Base-by-base conservation (phyloP, 1,140 invertebrate genomes). In the Drosophila seguyi region DNA sequence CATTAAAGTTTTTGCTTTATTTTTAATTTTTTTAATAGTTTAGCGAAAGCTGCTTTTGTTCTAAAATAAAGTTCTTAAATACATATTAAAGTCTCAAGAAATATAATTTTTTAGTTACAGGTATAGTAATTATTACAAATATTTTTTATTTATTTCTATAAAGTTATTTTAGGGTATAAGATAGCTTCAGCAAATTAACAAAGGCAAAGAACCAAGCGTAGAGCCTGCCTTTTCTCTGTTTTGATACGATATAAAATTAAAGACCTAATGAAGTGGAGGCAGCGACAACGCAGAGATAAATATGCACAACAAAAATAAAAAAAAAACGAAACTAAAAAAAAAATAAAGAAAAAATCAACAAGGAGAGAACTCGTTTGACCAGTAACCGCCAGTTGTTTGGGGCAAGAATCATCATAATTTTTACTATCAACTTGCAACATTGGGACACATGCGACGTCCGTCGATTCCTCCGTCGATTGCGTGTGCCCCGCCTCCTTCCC, bases 181-280 rank as follows among this genome's bases (percentile, higher is more conserved):
- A 34, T 18, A 20, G 18, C 4, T 13, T 42, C 10, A 13, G 11
- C 1, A 16, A 47, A 14, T 0, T 1, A 45, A 14, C 3, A 44
- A 11, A 8, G 3, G 2, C 29, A 31, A 11, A 34, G 47, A 53
- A 8, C 36, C 29, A 13, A 31, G 29, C 44, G 34, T 75, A 57
- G 44, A 18, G 74, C 65, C 75, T 76, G 83, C 58, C 57, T 86
- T 60, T 80, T 80, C 68, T 80, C 72, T 87, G 85, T 87, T 87
- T 87, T 87, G 80, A 87, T 87, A 84, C 84, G 84, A 88, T 88
- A 87, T 88, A 87, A 88, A 87, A 87, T 87, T 87, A 88, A 87
- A 87, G 84, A 87, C 84, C 80, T 87, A 87, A 87, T 87, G 84
- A 87, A 87, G 84, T 88, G 77, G 80, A 84, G 84, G 84, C 84